These are phyloP conservation scores for Caenorhabditis remanei DNA, from an alignment of 1,140 invertebrate genomes.

Conservation along the genomic window DNA sequence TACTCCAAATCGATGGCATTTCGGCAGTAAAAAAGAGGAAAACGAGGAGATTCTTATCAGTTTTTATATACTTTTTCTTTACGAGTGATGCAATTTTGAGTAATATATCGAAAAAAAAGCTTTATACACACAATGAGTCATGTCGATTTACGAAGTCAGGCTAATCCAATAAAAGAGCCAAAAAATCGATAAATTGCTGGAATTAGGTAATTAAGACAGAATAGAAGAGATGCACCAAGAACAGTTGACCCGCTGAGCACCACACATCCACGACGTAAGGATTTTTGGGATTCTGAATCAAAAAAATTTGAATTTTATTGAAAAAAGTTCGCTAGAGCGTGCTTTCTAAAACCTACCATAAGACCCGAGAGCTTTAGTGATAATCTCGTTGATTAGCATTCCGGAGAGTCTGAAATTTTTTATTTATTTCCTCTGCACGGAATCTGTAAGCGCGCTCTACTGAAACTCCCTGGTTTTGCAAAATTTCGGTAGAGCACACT, in stretches of 20 bases:
- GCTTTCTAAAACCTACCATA: background rate
- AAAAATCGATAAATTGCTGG: background rate
- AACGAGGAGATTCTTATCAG: background rate
- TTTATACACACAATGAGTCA: no score
- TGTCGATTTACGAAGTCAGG: no score
- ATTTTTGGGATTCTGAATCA: background rate
- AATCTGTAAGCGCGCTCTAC: no score
- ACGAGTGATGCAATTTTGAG: no score
- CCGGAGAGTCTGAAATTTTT: background rate
- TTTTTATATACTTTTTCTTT: no score
- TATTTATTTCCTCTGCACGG: no score
- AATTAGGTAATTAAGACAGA: background rate
- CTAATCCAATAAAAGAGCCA: background rate
- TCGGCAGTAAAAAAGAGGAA: background rate
- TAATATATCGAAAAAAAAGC: no score
- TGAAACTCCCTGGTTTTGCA: no score
- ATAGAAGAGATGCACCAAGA: background rate
- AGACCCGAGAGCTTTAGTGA: background rate
- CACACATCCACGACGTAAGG: background rate
- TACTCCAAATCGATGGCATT: slow-evolving; percentile 8
- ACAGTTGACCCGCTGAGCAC: background rate
- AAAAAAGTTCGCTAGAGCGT: background rate
- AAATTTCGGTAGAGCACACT: no score
- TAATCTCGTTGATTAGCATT: background rate
- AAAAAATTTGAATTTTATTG: background rate